phyloP scores from a whole-genome alignment of 2,888 invertebrate genomes.

The Buathra laborator region DNA sequence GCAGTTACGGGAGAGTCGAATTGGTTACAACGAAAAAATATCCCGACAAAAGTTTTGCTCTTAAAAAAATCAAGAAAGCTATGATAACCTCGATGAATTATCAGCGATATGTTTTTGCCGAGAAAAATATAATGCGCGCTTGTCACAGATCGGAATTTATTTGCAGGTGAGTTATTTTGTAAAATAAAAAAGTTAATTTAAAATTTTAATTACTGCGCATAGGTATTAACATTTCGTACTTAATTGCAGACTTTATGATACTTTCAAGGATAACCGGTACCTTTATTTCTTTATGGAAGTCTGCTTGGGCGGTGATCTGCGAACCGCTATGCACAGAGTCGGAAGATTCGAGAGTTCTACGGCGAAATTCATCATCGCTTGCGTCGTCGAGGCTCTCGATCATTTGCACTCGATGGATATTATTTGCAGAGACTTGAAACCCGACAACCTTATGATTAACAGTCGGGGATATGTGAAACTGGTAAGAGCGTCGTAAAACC shows the following conservation, averaged over 20 bases:
- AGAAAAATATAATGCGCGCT: constrained; percentile 89
- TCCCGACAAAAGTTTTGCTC: constrained; percentile 86
- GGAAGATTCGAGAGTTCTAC: constrained; percentile 92
- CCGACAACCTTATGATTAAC: constrained; percentile 96
- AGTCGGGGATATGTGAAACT: constrained; percentile 94
- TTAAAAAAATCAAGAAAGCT: constrained; percentile 89
- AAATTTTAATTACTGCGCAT: not conserved
- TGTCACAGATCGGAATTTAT: constrained; percentile 89
- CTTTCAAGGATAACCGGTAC: constrained; percentile 95
- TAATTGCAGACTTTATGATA: constrained; percentile 91
- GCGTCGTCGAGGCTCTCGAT: constrained; percentile 95
- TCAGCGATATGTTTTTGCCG: constrained; percentile 89
- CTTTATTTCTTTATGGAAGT: constrained; percentile 97
- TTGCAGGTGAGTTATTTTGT: constrained; percentile 86
- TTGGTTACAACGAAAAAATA: constrained; percentile 84
- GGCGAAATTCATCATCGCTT: constrained; percentile 94
- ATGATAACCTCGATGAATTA: constrained; percentile 88
- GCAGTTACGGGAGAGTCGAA: constrained; percentile 96
- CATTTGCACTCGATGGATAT: constrained; percentile 94
- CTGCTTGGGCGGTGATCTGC: constrained; percentile 97
- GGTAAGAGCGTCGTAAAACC: constrained; percentile 86
- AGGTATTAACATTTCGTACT: not conserved
- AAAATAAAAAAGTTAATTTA: constrained; percentile 6
- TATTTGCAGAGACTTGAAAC: constrained; percentile 96
- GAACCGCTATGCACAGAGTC: constrained; percentile 94